Base-by-base conservation (phyloP, 2,888 invertebrate species). In the Drosophila paranaensis region DNA sequence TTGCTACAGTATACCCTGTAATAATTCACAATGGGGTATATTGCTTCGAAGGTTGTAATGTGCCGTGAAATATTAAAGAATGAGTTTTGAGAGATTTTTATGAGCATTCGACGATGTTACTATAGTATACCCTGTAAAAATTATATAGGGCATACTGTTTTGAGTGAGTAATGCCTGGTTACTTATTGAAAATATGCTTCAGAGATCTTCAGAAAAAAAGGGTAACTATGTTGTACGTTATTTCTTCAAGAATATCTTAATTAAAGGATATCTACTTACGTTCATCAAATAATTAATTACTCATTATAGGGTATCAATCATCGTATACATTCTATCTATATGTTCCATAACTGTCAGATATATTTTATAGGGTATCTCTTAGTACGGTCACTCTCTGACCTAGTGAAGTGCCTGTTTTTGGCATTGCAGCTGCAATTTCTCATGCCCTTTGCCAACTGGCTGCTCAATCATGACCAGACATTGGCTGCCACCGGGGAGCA, bases 401-500 rank as follows among this genome's bases (percentile, higher is more conserved):
- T 10, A 20, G 14, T 14, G 1, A 13, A 2, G 13, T 9, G 10
- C 45, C 53, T 60, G 54, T 69, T 69, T 74, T 74, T 42, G 40
- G 70, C 43, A 71, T 30, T 77, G 77, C 76, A 77, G 79, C 76
- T 77, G 77, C 70, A 77, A 65, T 60, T 79, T 77, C 74, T 40
- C 64, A 77, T 69, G 78, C 74, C 30, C 74, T 62, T 61, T 66
- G 81, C 74, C 71, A 60, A 42, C 39, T 70, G 71, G 61, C 40
- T 56, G 71, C 66, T 69, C 68, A 56, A 65, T 71, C 71, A 84
- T 70, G 63, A 27, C 65, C 82, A 60, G 77, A 74, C 67, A 80
- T 67, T 48, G 74, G 74, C 46, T 61, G 82, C 55, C 86, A 67
- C 67, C 72, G 53, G 83, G 86, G 88, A 74, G 69, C 83, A 83